Evolutionary conservation across 2,888 invertebrate species (phyloP), one percentile per base, ranked within the genome.

Genomic region (Euproctis similis): DNA sequence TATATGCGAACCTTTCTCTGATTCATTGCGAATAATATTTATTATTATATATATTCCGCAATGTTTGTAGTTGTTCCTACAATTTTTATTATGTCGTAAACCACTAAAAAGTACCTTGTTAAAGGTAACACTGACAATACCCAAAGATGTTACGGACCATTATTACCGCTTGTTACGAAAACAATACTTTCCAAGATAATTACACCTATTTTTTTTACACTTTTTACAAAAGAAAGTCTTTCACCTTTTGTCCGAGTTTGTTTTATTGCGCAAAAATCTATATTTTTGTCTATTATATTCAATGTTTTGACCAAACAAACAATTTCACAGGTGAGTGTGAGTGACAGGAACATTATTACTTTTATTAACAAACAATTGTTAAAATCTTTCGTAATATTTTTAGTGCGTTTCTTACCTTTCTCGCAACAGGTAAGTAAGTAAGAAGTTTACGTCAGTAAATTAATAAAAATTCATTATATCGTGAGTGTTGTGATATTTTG

Each of bases 81-180:
- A 62, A 42, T 61, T 73, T 82, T 81, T 80, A 82, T 80, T 66
- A 51, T 68, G 44, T 62, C 71, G 73, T 82, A 77, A 80, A 82
- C 82, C 82, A 72, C 80, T 74, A 77, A 80, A 78, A 75, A 70
- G 72, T 69, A 64, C 69, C 71, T 74, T 65, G 70, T 65, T 60
- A 66, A 50, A n/a, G 61, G 60, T 51, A 57, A 48, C 47, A 49
- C 44, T 56, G 58, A 72, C 71, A 67, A 70, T 62, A 66, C 61
- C 56, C 59, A 62, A 72, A 68, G 63, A 68, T 71, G 77, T 75
- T 72, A 59, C 62, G 69, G 59, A 25, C 63, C 68, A 77, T 82
- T 73, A 73, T 46, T n/a, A n/a, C n/a, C n/a, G 35, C 56, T 39
- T 59, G 59, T 75, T 71, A 66, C 60, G 48, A 73, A n/a, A 69